Evolutionary conservation across 2,113 vertebrate species (phyloP), one percentile per base, ranked within the genome.

Genomic region (Muntiacus muntjak): DNA sequence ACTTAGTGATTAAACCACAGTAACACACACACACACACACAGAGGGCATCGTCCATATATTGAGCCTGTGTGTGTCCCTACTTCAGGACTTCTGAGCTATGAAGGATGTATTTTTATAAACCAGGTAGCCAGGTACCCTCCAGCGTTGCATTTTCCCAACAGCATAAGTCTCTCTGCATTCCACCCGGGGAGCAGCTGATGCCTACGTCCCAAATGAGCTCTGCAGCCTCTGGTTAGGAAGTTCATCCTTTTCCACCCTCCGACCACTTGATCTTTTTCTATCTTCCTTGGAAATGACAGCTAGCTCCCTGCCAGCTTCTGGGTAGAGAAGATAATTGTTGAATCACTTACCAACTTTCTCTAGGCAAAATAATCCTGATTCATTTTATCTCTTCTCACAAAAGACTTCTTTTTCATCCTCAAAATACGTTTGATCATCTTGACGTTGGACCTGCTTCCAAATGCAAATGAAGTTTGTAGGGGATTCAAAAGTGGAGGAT

Each of bases 121-220:
- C 21, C 7, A 7, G 5, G 6, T 4, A 2, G 0, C 21, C 7
- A 8, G 5, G 6, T 4, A 2, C 1, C 40, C 2, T 15, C 43
- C 85, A 10, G 14, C 1, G 4, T 55, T 43, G 6, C 8, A 0
- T 11, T 2, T 45, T 11, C 4, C 1, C 0, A 3, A 21, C 10
- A 36, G 28, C 8, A 0, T 0, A 0, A 0, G 10, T 19, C n/a
- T 4, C n/a, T 3, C 21, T 2, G 15, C 5, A 12, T 40, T 40
- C 55, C 4, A 25, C 7, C 28, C 0, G 0, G 12, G 0, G 6
- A 54, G 14, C 6, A 0, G 57, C 45, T 0, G 0, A 23, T 6
- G 1, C 19, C 81, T 54, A 8, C 0, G 0, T 1, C 40, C 71
- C 71, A 43, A 12, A 7, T 76, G 71, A 76, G n/a, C n/a, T 71